phyloP scores from a whole-genome alignment of 2,888 invertebrate genomes.

The Ochropleura plecta region DNA sequence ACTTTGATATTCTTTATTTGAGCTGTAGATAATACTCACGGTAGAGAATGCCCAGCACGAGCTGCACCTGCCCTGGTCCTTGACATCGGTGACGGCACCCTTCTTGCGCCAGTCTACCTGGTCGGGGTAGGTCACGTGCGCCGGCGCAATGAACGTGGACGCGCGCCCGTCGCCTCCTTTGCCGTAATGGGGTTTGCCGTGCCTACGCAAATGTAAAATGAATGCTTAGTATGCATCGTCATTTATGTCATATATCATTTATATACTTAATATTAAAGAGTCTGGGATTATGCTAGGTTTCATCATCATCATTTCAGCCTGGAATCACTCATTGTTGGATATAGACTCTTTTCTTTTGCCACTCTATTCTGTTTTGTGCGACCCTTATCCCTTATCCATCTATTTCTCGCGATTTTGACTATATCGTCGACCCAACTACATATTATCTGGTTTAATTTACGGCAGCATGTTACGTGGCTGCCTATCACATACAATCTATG shows the following conservation, averaged over 20 bases:
- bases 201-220: conserved; percentile 68
- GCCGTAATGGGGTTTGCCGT: conserved; percentile 73
- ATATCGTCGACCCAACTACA: too few species aligned
- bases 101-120: conserved; percentile 95
- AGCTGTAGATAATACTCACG: conserved; percentile 86
- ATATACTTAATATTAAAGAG: too few species aligned
- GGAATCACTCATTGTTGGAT: too few species aligned
- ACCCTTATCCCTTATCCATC: too few species aligned
- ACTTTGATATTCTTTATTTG: background rate
- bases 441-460: background rate
- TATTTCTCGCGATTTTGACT: too few species aligned
- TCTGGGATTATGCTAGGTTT: background rate
- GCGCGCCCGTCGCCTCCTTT: conserved; percentile 76
- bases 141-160: conserved; percentile 92
- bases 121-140: conserved; percentile 93
- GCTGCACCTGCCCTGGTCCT: conserved; percentile 97
- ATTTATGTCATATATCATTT: too few species aligned
- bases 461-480: background rate
- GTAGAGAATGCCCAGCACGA: conserved; percentile 98
- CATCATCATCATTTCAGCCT: too few species aligned
- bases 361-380: too few species aligned
- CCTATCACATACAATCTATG: background rate
- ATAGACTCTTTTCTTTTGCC: too few species aligned
- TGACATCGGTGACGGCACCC: conserved; percentile 96
- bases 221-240: background rate